Conservation (phyloP, 2,797 vertebrate genomes). For the Hoplostethus atlanticus region DNA sequence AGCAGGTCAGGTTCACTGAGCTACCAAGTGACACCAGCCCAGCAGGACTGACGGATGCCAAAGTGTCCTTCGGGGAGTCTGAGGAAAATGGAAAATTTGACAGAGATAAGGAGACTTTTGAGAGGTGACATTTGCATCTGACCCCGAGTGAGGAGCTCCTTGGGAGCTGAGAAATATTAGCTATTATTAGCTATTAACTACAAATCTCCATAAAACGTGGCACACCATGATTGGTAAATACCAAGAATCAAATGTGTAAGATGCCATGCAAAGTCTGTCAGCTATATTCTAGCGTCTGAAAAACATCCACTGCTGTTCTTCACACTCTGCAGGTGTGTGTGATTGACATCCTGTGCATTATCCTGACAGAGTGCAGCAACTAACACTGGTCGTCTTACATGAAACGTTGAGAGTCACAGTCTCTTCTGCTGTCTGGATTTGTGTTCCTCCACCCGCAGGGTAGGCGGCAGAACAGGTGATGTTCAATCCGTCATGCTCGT, state of each 20-base stretch:
- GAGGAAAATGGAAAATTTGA: constrained; percentile 12
- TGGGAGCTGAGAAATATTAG: background rate
- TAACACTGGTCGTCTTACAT: constrained; percentile 39
- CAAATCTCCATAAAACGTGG: no score
- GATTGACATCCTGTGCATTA: no score
- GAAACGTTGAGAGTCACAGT: constrained; percentile 36
- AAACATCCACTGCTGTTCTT: no score
- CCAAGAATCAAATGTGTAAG: background rate
- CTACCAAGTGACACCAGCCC: constrained; percentile 50
- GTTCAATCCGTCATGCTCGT: constrained; percentile 48
- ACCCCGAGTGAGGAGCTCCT: no score
- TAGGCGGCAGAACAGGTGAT: constrained; percentile 65
- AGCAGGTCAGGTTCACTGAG: constrained; percentile 72
- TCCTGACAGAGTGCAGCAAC: background rate
- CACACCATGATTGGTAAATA: no score
- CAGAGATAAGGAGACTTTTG: background rate
- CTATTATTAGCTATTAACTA: no score
- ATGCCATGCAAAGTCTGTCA: background rate
- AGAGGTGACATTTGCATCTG: background rate
- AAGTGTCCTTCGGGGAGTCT: constrained; percentile 72
- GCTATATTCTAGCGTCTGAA: no score
- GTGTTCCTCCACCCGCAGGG: constrained; percentile 22
- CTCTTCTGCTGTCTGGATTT: background rate
- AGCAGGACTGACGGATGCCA: constrained; percentile 36
- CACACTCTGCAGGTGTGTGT: no score